Percentiles rank a stretch among this genome's conserved stretches.
Conservation (phyloP, 2,797 vertebrate genomes). For the Rhadinocentrus ornatus region DNA sequence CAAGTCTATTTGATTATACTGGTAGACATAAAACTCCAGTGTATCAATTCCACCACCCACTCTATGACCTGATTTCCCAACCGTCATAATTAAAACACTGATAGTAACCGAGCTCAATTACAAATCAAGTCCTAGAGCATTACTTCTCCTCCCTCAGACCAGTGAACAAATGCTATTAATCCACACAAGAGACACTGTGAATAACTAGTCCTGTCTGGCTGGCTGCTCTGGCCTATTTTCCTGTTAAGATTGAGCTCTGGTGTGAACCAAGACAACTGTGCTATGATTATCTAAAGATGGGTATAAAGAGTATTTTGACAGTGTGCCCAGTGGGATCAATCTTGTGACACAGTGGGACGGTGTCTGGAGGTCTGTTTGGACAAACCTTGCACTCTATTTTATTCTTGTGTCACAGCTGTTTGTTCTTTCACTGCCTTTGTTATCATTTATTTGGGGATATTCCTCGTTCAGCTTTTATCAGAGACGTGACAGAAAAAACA, state of each 20-base stretch:
- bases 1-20: not conserved
- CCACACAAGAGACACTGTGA: conserved; percentile 41
- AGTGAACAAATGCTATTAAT: conserved; percentile 61
- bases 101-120: conserved; percentile 60
- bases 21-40: conserved; percentile 21
- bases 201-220: conserved; percentile 65
- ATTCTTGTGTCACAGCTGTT: conserved; percentile 27
- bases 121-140: conserved; percentile 59
- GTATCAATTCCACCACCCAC: conserved; percentile 4
- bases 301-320: conserved; percentile 63
- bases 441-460: conserved; percentile 5
- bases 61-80: conserved; percentile 30
- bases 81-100: conserved; percentile 57
- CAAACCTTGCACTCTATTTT: conserved; percentile 54
- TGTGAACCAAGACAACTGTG: conserved; percentile 56
- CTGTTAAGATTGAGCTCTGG: conserved; percentile 48
- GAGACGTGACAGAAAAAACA: not conserved
- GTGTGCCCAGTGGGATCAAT: conserved; percentile 55
- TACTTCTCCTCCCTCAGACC: conserved; percentile 52
- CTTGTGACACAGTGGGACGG: conserved; percentile 69
- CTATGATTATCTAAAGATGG: conserved; percentile 68
- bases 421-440: conserved; percentile 15
- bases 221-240: conserved; percentile 71
- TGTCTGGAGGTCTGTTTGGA: conserved; percentile 67
- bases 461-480: not conserved